Base-by-base conservation (phyloP, 2,797 vertebrate species). In the Gallinago solitaria region DNA sequence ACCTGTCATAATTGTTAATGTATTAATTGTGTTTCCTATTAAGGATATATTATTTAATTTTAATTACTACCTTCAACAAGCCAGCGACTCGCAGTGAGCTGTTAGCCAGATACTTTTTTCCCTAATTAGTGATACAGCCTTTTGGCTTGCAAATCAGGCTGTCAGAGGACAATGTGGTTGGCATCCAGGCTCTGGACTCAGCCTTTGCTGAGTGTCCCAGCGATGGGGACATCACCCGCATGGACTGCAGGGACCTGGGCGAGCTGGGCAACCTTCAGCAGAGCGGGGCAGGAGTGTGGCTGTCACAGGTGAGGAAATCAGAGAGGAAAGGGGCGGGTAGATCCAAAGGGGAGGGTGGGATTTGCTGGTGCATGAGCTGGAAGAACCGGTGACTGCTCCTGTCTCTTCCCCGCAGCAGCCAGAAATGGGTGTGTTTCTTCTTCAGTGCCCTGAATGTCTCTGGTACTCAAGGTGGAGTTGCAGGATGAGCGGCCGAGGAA, bases 181-280 rank as follows among this genome's bases (percentile, higher is more conserved):
- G 41, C 63, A 41, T 7, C 33, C 59, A 21, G 27, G 59, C 70
- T 45, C 41, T 12, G 53, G 12, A 27, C 45, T 23, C 45, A 47
- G 77, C 54, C 50, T 54, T 32, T 56, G 68, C 39, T 41, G 21
- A 53, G 8, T 2, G 15, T 47, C n/a, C n/a, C 32, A 11, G 28
- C 0, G 0, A 64, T 23, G 14, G 10, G 39, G 25, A 61, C 4
- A 0, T 45, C n/a, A 32, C 20, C 7, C 0, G 0, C 1, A 1
- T 0, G 3, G n/a, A 27, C 50, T 67, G 60, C 28, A 16, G 51
- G 33, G 17, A 56, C 60, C 45, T 6, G 24, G 35, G 48, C 19
- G 24, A 59, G 69, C 6, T 2, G 1, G 39, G 47, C 23, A 68
- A 54, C 35, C 30, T 33, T 64, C 45, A 24, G 50, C 63, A 45